A percentile compares a stretch with the other conserved stretches of the same genome.
phyloP scores from a whole-genome alignment of 2,888 invertebrate genomes.

The Octodonta nipae region DNA sequence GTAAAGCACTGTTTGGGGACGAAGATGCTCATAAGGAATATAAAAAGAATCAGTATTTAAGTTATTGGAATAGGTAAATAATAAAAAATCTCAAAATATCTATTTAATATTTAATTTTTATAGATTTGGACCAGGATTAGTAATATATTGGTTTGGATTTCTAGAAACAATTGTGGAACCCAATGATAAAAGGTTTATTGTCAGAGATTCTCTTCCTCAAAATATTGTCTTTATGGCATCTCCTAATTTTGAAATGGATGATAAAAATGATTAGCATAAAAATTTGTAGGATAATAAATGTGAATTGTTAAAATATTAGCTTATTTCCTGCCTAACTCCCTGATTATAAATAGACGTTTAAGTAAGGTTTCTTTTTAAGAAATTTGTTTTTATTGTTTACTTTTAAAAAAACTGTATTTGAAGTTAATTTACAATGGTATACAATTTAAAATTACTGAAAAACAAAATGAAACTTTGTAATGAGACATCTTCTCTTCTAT shows the following conservation, averaged over 20 bases:
- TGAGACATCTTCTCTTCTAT: no score
- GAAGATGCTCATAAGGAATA: constrained; percentile 66
- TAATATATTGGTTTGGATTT: constrained; percentile 93
- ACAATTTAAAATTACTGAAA: no score
- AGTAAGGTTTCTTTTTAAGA: no score
- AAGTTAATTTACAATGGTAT: no score
- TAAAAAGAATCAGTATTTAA: constrained; percentile 68
- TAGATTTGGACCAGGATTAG: constrained; percentile 83
- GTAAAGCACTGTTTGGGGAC: constrained; percentile 90
- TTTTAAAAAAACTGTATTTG: no score
- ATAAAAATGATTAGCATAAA: no score
- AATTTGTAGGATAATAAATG: no score
- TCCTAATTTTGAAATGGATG: constrained; percentile 11
- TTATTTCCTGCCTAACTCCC: no score
- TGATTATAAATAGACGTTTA: no score
- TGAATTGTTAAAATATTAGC: no score
- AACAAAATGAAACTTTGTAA: no score
- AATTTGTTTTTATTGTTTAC: no score
- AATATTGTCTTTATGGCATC: constrained; percentile 31
- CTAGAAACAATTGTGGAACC: constrained; percentile 44
- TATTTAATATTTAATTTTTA: constrained; percentile 8
- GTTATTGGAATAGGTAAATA: constrained; percentile 77
- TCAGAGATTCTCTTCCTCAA: constrained; percentile 51
- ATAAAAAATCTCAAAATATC: neutral
- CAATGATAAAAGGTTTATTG: constrained; percentile 41